phyloP scores from a whole-genome alignment of 1,140 invertebrate species.

The Hydropsyche tenuis region DNA sequence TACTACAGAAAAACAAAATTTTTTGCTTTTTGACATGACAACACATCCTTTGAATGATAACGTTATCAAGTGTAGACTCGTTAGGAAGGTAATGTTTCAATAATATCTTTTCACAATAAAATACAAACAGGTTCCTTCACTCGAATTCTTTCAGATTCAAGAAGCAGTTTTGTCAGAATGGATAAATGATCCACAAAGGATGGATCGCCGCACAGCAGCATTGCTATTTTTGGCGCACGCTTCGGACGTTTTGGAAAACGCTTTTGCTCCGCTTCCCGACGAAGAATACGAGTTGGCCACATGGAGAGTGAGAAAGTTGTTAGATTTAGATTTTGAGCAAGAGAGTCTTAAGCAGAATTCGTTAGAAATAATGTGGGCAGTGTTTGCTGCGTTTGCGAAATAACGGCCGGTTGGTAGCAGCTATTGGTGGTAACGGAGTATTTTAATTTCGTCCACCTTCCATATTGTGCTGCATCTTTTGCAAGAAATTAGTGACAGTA shows the following conservation, averaged over 20 bases:
- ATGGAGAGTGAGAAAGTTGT: conserved; percentile 91
- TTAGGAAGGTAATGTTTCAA: conserved; percentile 84
- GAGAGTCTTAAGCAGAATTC: conserved; percentile 87
- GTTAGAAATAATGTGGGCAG: conserved; percentile 96
- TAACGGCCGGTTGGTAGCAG: conserved; percentile 62
- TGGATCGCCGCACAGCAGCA: conserved; percentile 93
- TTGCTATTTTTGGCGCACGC: conserved; percentile 96
- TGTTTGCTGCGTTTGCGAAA: conserved; percentile 98
- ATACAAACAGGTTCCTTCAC: no score
- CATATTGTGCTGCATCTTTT: neutral
- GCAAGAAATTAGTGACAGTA: neutral
- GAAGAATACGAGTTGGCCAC: conserved; percentile 99
- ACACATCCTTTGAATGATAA: conserved; percentile 98
- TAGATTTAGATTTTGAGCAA: conserved; percentile 96
- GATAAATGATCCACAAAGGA: conserved; percentile 97
- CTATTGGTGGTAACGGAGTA: conserved; percentile 43
- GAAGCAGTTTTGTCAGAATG: conserved; percentile 95
- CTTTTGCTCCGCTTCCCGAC: conserved; percentile 97
- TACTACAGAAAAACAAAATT: conserved; percentile 99
- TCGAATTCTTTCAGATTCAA: conserved; percentile 77
- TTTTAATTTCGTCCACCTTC: neutral
- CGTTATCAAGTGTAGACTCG: conserved; percentile 93
- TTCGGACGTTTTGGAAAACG: conserved; percentile 98
- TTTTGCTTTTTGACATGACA: conserved; percentile 99
- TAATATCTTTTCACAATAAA: no score